Evolutionary conservation across 2,888 invertebrate species (phyloP).

Genomic region (Dendrolimus houi): DNA sequence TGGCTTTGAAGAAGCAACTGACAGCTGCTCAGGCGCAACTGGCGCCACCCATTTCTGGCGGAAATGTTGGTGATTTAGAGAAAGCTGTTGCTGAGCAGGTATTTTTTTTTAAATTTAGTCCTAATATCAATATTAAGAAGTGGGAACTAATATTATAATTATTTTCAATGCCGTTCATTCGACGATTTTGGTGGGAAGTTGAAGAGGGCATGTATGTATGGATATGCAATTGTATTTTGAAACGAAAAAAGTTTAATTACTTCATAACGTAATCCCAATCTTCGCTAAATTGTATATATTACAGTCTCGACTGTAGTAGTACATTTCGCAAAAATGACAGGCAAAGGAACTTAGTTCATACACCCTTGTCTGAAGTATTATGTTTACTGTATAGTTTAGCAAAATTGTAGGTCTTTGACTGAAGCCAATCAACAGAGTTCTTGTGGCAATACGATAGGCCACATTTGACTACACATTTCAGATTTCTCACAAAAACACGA

Average conservation of each 20-base stretch:
- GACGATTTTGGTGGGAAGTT: neutral
- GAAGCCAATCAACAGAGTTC: no score
- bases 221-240: neutral
- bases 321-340: no score
- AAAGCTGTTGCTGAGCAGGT: slow-evolving; percentile 78
- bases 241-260: neutral
- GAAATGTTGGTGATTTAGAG: slow-evolving; percentile 58
- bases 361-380: no score
- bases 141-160: neutral
- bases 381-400: no score
- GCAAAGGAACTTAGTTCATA: no score
- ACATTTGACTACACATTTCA: neutral
- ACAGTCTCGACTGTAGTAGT: neutral
- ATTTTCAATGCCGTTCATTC: no score
- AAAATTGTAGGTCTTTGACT: no score
- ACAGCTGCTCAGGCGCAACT: slow-evolving; percentile 27
- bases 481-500: neutral
- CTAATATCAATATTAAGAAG: neutral
- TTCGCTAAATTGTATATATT: neutral
- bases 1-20: slow-evolving; percentile 85
- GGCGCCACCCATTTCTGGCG: slow-evolving; percentile 7
- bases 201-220: neutral
- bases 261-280: neutral
- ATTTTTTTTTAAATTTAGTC: neutral
- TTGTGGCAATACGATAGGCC: no score